Base-by-base conservation (phyloP, 2,797 vertebrate species). In the Mus caroli region DNA sequence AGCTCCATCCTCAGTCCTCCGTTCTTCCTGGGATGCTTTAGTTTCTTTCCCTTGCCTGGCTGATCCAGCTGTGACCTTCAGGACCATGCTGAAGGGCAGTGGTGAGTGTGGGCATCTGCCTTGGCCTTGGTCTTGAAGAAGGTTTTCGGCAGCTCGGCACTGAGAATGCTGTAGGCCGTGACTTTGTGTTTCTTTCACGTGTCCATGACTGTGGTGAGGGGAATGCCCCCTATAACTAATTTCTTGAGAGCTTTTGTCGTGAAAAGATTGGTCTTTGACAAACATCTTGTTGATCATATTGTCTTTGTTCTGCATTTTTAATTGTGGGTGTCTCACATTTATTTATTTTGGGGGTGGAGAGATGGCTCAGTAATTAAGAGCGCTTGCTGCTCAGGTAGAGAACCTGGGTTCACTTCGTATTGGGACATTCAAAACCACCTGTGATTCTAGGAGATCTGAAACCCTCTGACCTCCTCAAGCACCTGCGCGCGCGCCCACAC, bases 291-390 rank as follows among this genome's bases (percentile, higher is more conserved):
- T 83, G 58, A 83, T 12, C 80, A 43, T 62, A 60, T 34, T 46
- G 60, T 46, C 17, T 67, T 46, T 50, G 50, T 50, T 50, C 50
- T 50, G 9, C 43, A 50, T 52, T 85, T 67, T 24, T 85, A 67
- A 22, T 17, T n/a, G 67, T 85, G 11, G 50, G 28, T 85, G 31
- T 85, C 28, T 8, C 40, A 34, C 22, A 67, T n/a, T 67, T 64
- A 85, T 85, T 85, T 46, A 85, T 50, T 50, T 84, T 64, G 43
- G 43, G 19, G 60, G 17, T 83, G 37, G 56, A 83, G 80, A 84
- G 26, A 46, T 20, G 40, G 40, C 43, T 85, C 60, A 50, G 43
- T 34, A 43, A 43, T 34, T 50, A n/a, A 85, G 60, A 67, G 83
- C 28, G 19, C 6, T 34, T 24, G 11, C 43, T 67, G 60, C 31